These are phyloP conservation scores for Perdix hodgsoniae DNA, from an alignment of 2,797 vertebrate genomes.

Conservation along the genomic window DNA sequence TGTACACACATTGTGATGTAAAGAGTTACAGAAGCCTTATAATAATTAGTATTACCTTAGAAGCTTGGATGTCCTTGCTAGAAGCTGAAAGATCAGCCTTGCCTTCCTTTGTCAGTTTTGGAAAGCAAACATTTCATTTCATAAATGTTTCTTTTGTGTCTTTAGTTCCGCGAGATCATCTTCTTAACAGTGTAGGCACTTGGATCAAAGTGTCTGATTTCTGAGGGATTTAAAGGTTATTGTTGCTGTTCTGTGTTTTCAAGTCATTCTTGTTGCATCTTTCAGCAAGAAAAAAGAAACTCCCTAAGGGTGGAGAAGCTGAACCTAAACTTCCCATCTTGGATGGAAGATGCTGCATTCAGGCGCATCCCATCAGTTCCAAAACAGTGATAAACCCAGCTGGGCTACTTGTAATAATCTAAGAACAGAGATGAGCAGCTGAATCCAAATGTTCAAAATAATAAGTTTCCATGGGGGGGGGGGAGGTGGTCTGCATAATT, in stretches of 20 bases:
- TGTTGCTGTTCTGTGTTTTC: constrained; percentile 27
- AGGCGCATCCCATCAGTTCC: constrained; percentile 39
- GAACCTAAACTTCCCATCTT: constrained; percentile 15
- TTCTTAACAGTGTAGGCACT: constrained; percentile 30
- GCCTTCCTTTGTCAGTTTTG: neutral
- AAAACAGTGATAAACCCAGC: constrained; percentile 33
- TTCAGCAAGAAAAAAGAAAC: constrained; percentile 18
- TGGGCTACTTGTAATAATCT: constrained; percentile 34
- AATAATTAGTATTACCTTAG: neutral
- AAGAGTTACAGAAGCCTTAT: neutral
- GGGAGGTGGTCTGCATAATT: constrained; percentile 50
- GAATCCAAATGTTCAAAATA: constrained; percentile 59
- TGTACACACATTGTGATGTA: neutral
- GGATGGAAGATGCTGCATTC: constrained; percentile 4
- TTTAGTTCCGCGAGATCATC: constrained; percentile 28
- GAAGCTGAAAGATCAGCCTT: neutral
- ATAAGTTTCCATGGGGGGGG: constrained; percentile 16
- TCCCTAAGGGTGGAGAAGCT: neutral
- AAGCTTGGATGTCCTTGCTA: neutral
- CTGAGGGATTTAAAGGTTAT: constrained; percentile 22
- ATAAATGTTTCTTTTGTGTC: constrained; percentile 24
- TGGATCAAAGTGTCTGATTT: constrained; percentile 47
- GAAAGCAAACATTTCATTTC: neutral
- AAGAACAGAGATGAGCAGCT: constrained; percentile 54
- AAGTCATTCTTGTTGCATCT: neutral